These are phyloP conservation scores for Regulus satrapa DNA, from an alignment of 2,113 vertebrate genomes.

Conservation along the genomic window DNA sequence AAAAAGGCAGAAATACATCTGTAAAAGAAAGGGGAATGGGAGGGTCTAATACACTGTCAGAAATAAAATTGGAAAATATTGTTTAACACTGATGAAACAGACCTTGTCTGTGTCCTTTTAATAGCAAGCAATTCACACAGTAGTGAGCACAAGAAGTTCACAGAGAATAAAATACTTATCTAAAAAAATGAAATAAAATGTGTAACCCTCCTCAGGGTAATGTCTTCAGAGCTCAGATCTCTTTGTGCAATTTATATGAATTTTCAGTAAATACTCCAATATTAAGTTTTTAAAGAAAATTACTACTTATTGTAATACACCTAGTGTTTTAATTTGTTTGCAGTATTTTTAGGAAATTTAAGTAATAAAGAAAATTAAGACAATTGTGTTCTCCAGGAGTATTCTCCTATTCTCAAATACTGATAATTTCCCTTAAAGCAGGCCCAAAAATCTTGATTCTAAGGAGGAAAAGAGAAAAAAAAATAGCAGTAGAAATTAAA, in stretches of 20 bases:
- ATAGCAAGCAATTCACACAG: background rate
- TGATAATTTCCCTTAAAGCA: background rate
- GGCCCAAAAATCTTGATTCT: background rate
- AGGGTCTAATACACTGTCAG: background rate
- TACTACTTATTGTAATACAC: background rate
- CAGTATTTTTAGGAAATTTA: background rate
- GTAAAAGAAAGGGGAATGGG: background rate
- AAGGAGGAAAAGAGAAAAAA: slow-evolving; percentile 13
- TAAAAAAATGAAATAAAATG: slow-evolving; percentile 5
- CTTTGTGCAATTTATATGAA: background rate
- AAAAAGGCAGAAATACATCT: background rate
- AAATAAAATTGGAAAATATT: slow-evolving; percentile 1
- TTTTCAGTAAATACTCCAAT: background rate
- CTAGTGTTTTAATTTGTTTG: background rate
- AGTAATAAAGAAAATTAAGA: background rate
- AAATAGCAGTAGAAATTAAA: slow-evolving; percentile 41
- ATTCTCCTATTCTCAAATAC: background rate
- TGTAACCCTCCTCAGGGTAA: background rate
- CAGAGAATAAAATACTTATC: slow-evolving; percentile 1
- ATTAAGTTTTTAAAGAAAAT: background rate
- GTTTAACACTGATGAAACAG: slow-evolving; percentile 13
- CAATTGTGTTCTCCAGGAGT: background rate
- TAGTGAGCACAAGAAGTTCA: background rate
- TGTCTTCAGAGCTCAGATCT: background rate
- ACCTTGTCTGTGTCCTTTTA: background rate